Conservation (phyloP, 1,140 invertebrate species). For the Drosophila orosa region DNA sequence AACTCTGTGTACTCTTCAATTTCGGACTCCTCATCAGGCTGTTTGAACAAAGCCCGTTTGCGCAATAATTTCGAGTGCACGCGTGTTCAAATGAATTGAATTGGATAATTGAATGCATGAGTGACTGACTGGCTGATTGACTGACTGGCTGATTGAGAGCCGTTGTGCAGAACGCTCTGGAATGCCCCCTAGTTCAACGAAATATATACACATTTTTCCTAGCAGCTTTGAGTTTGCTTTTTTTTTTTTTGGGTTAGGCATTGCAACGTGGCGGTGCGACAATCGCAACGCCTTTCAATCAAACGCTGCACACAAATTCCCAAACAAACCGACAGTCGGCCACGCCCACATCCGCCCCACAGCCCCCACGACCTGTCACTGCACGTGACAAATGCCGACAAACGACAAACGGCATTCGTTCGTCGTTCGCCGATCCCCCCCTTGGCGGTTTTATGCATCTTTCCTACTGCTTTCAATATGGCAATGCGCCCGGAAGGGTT, state of each 20-base stretch:
- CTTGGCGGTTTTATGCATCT: conserved; percentile 3
- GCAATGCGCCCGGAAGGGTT: conserved; percentile 17
- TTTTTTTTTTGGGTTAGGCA: conserved; percentile 37
- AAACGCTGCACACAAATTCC: conserved; percentile 65
- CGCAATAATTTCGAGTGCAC: conserved; percentile 54
- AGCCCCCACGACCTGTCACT: conserved; percentile 53
- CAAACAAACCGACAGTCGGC: conserved; percentile 57
- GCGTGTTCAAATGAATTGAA: conserved; percentile 57
- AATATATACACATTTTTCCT: conserved; percentile 16
- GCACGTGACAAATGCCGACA: conserved; percentile 77
- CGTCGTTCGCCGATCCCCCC: background rate
- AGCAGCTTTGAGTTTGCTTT: background rate
- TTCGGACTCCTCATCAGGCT: conserved; percentile 37
- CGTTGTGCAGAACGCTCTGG: conserved; percentile 20
- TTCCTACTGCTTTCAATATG: conserved; percentile 31
- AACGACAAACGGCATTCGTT: conserved; percentile 65
- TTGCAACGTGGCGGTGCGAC: conserved; percentile 43
- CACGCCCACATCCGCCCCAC: conserved; percentile 19
- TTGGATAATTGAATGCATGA: conserved; percentile 60
- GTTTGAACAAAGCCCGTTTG: conserved; percentile 42
- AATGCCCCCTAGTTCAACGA: conserved; percentile 21
- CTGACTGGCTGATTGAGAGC: conserved; percentile 53
- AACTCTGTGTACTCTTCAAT: conserved; percentile 20
- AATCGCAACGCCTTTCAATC: conserved; percentile 73
- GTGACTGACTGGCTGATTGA: conserved; percentile 44